These are phyloP conservation scores for Pelochelys cantorii DNA, from an alignment of 2,797 vertebrate genomes.

Conservation along the genomic window DNA sequence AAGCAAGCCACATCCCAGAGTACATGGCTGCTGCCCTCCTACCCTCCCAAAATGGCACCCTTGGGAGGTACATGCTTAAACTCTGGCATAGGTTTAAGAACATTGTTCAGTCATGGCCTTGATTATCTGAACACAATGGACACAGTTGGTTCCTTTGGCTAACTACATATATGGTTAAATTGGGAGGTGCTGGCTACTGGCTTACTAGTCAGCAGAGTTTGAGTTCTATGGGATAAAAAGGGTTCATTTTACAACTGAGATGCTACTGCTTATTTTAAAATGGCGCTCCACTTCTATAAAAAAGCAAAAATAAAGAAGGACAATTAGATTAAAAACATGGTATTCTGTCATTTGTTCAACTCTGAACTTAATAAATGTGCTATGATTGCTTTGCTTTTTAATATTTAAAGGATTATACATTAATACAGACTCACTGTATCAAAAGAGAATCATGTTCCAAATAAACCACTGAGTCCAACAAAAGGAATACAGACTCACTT, in stretches of 20 bases:
- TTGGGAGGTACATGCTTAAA: too few species aligned
- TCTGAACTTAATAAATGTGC: not conserved
- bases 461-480: too few species aligned
- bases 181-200: not conserved
- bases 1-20: too few species aligned
- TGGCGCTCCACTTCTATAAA: not conserved
- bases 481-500: not conserved
- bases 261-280: not conserved
- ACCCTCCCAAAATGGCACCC: too few species aligned
- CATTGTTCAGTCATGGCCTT: too few species aligned
- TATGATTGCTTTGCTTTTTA: not conserved
- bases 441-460: too few species aligned
- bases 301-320: not conserved
- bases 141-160: not conserved
- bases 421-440: not conserved
- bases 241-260: not conserved
- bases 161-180: not conserved
- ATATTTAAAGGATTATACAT: not conserved
- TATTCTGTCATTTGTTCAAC: not conserved
- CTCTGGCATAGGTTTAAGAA: not conserved
- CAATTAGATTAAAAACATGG: not conserved
- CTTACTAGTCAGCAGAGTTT: not conserved
- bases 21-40: too few species aligned
- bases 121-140: too few species aligned
- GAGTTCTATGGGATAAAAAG: not conserved